Base-by-base conservation (phyloP, 2,113 vertebrate genomes). In the Lagopus muta region DNA sequence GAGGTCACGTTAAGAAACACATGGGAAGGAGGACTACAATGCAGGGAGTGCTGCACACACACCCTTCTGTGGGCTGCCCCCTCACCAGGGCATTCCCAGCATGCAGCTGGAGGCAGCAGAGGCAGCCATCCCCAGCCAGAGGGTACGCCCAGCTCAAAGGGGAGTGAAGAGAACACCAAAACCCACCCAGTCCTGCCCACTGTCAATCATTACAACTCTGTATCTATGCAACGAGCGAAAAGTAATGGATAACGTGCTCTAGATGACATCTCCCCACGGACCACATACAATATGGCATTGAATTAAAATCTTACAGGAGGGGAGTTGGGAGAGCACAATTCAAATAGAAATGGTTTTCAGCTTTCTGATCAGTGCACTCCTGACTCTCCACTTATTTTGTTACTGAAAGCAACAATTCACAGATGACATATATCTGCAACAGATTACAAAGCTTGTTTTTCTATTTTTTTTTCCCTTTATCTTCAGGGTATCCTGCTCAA, bases 21-120 rank as follows among this genome's bases (percentile, higher is more conserved):
- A 45, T 6, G 76, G 77, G 65, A 90, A 86, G 86, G 65, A 55
- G 60, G 80, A 32, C 86, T 87, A 89, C 87, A 93, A 93, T 87
- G 55, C 42, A 88, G 95, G 82, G 76, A 87, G 84, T 74, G 85
- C 32, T 85, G 70, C 45, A 3, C 90, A 66, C 82, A 82, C 86
- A 50, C 92, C 86, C 90, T 70, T 25, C 45, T 22, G 72, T 70
- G 82, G 83, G 86, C 84, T 77, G 67, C 57, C 87, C 72, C 32
- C 40, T 42, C 57, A 48, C 47, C 82, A 2, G 48, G 52, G 77
- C 89, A 89, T 36, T 24, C 78, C 50, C 24, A 52, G 38, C 2
- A 54, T 11, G 24, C 52, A 58, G 67, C 5, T 2, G 6, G 7
- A 82, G 43, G 57, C 42, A 83, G 87, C 87, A n/a, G 75, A 76